Evolutionary conservation across 1,140 invertebrate genomes (phyloP), one percentile per base, ranked within the genome.

Genomic region (Drosophila dunni): DNA sequence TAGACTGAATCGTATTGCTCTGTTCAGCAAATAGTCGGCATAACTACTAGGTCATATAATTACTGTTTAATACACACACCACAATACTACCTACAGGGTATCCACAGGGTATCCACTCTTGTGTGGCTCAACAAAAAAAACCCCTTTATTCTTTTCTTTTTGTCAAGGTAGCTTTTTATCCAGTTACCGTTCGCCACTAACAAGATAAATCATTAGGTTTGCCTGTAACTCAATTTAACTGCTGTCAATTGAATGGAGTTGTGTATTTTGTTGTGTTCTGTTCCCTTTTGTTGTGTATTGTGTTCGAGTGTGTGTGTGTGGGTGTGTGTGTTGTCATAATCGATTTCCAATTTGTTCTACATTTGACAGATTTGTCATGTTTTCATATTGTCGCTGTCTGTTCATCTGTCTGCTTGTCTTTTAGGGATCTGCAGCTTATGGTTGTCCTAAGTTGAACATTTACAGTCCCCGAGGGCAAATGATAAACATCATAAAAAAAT

Each of bases 171-270:
- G 7, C 4, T 46, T 11, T 45, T 45, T n/a, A n/a, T 29, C 34
- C 51, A 36, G 45, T 15, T 45, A 11, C 36, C 29, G 42, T 54
- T 62, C 17, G 15, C 61, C 60, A 65, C 71, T 74, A 74, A 74
- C 71, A 74, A 74, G 71, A 74, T 74, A 74, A 74, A 74, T 74
- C 71, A 74, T 74, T 69, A 74, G 63, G 70, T 44, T 40, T 38
- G 34, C 40, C 56, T 65, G 33, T 65, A 68, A 74, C 71, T 74
- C 65, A 74, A 74, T 74, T 74, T 74, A 53, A 69, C 71, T 74
- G 71, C 71, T 69, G 71, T 63, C 66, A 73, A 73, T 62, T 69
- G 65, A 61, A 13, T 54, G 56, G 50, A 56, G 38, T 54, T 53
- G 7, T 51, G 20, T 64, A 13, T 42, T 33, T 67, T 9, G 15